These are phyloP conservation scores for Cheiracanthium punctorium DNA, from an alignment of 2,888 invertebrate species.

Conservation along the genomic window DNA sequence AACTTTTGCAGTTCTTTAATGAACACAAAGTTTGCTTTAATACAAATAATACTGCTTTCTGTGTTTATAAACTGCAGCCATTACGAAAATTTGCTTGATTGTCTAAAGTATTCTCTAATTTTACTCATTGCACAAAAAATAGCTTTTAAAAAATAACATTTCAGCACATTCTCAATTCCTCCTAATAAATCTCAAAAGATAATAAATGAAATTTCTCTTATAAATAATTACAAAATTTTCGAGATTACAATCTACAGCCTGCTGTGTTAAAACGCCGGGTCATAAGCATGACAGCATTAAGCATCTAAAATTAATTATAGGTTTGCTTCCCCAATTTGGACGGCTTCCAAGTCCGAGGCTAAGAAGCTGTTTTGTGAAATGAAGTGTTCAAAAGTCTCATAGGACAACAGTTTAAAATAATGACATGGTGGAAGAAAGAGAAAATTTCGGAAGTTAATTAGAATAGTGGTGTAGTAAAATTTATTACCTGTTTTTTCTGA, in stretches of 20 bases:
- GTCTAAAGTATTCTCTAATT: too few relatives aligned
- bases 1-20: too few relatives aligned
- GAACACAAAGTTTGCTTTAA: too few relatives aligned
- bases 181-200: too few relatives aligned
- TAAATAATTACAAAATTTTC: not conserved
- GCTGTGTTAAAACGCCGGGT: not conserved
- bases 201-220: too few relatives aligned
- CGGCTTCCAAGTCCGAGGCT: not conserved
- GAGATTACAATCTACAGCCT: not conserved
- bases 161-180: too few relatives aligned
- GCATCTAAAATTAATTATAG: not conserved
- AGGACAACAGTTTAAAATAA: conserved; percentile 3
- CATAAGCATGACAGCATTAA: not conserved
- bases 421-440: not conserved
- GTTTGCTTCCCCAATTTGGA: not conserved
- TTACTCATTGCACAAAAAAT: too few relatives aligned
- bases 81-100: too few relatives aligned
- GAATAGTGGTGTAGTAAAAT: not conserved
- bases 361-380: conserved; percentile 1
- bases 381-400: not conserved
- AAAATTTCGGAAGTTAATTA: not conserved
- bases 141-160: too few relatives aligned
- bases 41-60: too few relatives aligned
- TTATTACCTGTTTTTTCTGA: not conserved
- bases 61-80: too few relatives aligned